Conservation (phyloP, 2,797 vertebrate genomes). For the Myotis findleyi region DNA sequence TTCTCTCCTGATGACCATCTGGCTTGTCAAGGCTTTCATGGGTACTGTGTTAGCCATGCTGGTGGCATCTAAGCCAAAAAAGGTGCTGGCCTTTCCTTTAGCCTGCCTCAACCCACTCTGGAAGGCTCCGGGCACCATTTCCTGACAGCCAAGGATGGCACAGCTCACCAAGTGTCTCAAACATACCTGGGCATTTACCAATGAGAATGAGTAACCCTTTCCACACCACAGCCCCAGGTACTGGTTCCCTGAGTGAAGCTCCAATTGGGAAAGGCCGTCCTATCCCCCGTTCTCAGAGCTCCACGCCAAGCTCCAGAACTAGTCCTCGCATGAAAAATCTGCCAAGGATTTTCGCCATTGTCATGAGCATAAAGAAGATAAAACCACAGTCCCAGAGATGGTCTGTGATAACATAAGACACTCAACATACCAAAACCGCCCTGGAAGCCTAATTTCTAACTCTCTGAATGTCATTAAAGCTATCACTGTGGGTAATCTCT, state of each 20-base stretch:
- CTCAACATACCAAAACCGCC: neutral
- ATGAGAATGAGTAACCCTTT: neutral
- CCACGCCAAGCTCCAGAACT: neutral
- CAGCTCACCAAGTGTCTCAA: neutral
- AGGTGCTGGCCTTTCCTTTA: neutral
- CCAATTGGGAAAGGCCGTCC: neutral
- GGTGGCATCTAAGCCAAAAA: neutral
- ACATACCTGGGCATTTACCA: neutral
- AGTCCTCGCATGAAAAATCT: neutral
- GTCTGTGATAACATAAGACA: neutral
- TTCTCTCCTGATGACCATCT: neutral
- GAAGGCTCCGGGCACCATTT: neutral
- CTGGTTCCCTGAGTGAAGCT: neutral
- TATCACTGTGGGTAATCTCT: neutral
- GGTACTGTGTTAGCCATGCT: neutral
- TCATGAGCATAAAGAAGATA: neutral
- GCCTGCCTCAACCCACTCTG: neutral
- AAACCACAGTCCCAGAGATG: neutral
- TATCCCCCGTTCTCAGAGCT: neutral
- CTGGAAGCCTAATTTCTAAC: neutral
- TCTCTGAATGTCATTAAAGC: constrained; percentile 8
- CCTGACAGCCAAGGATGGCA: neutral
- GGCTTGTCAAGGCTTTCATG: neutral
- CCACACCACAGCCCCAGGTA: neutral
- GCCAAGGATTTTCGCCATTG: neutral